Evolutionary conservation across 2,797 vertebrate species (phyloP).

Genomic region (Premnoplex brunnescens): DNA sequence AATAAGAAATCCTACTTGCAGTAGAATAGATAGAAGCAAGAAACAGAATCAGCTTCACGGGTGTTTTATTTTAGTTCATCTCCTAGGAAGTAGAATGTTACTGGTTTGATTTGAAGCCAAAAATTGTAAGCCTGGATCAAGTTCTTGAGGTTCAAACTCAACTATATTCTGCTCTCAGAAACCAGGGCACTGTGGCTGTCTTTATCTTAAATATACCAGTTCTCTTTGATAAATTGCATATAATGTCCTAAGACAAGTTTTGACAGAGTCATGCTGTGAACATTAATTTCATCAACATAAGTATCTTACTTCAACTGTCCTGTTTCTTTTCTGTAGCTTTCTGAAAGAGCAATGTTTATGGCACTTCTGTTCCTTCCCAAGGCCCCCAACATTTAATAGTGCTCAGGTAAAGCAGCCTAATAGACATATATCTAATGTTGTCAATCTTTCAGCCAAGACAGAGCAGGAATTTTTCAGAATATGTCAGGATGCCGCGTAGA

Average conservation of each 20-base stretch:
- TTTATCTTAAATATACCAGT: neutral
- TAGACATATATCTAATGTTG: neutral
- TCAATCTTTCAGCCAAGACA: neutral
- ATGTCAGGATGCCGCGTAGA: neutral
- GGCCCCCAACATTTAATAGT: neutral
- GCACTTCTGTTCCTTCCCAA: neutral
- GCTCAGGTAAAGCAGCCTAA: neutral
- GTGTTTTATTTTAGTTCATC: slow-evolving; percentile 53
- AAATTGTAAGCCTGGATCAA: slow-evolving; percentile 35
- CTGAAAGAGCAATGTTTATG: neutral
- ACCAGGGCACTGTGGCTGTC: neutral
- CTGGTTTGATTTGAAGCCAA: slow-evolving; percentile 35
- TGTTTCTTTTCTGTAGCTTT: neutral
- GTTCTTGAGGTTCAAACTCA: slow-evolving; percentile 8
- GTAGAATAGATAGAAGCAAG: slow-evolving; percentile 42
- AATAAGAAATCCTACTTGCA: slow-evolving; percentile 54
- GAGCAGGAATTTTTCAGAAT: neutral
- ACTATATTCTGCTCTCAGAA: neutral
- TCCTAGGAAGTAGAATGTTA: slow-evolving; percentile 43
- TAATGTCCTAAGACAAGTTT: neutral
- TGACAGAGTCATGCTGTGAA: neutral
- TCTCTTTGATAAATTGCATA: slow-evolving; percentile 1
- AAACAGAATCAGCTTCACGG: slow-evolving; percentile 30
- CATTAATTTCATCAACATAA: neutral
- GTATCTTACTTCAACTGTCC: neutral